Evolutionary conservation across 2,113 vertebrate genomes (phyloP).

Genomic region (Naja naja): DNA sequence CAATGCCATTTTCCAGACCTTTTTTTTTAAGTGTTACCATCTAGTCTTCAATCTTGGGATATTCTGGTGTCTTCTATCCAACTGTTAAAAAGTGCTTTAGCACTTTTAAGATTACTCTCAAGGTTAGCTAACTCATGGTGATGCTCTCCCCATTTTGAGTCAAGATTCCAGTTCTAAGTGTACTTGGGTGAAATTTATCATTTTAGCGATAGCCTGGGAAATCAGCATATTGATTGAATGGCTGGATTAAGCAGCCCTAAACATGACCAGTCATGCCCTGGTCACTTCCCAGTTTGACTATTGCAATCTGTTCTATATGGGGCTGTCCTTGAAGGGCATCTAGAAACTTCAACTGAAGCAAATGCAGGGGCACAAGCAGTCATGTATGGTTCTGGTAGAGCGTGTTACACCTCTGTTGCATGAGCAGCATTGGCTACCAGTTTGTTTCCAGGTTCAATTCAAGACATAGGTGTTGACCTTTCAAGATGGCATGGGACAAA

Average conservation of each 20-base stretch:
- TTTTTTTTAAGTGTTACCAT: not conserved
- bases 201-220: not conserved
- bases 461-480: not conserved
- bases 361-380: not conserved
- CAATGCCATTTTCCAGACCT: not conserved
- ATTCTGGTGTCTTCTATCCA: not conserved
- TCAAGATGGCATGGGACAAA: not conserved
- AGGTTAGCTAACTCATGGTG: not conserved
- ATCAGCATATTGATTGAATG: not conserved
- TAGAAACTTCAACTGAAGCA: not conserved
- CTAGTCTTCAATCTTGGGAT: not conserved
- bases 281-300: not conserved
- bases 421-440: not conserved
- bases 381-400: not conserved
- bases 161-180: not conserved
- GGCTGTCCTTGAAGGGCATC: not conserved
- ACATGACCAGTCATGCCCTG: not conserved
- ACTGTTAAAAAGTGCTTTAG: not conserved
- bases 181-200: not conserved
- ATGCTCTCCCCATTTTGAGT: not conserved
- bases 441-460: not conserved
- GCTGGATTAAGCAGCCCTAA: not conserved
- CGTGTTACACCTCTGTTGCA: not conserved
- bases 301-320: not conserved
- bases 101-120: not conserved